These are phyloP conservation scores for Phalanger gymnotis DNA, from an alignment of 2,797 vertebrate genomes.

Conservation along the genomic window DNA sequence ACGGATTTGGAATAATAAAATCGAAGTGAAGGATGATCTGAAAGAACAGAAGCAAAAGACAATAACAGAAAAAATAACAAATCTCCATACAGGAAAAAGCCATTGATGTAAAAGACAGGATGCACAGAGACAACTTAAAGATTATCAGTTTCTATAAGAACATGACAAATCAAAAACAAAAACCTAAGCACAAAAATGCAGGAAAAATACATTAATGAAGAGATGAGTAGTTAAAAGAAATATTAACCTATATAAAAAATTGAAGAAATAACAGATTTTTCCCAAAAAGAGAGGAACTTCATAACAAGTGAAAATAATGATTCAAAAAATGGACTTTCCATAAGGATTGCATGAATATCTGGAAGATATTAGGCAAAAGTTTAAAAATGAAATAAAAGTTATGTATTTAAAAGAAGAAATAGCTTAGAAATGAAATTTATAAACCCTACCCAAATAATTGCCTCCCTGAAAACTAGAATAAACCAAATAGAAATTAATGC, in stretches of 20 bases:
- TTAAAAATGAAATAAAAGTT: neutral
- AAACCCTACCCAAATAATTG: neutral
- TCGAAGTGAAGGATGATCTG: neutral
- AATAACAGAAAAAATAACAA: neutral
- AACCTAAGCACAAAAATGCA: neutral
- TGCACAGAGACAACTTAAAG: neutral
- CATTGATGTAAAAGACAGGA: neutral
- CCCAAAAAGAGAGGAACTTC: neutral
- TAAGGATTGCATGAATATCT: neutral
- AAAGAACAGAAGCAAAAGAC: neutral
- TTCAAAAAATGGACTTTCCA: neutral
- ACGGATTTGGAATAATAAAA: neutral
- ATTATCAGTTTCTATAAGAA: neutral
- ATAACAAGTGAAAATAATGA: neutral
- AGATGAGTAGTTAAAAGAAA: neutral
- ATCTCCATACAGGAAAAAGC: neutral
- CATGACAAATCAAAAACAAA: neutral
- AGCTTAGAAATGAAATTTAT: neutral
- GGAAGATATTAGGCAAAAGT: neutral
- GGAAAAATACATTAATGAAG: neutral
- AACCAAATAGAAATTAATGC: neutral
- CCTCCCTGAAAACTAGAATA: neutral
- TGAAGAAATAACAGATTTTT: neutral
- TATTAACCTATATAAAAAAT: neutral
- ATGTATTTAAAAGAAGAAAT: neutral